Base-by-base conservation (phyloP, 1,140 invertebrate genomes). In the Lepidotrigona ventralis region DNA sequence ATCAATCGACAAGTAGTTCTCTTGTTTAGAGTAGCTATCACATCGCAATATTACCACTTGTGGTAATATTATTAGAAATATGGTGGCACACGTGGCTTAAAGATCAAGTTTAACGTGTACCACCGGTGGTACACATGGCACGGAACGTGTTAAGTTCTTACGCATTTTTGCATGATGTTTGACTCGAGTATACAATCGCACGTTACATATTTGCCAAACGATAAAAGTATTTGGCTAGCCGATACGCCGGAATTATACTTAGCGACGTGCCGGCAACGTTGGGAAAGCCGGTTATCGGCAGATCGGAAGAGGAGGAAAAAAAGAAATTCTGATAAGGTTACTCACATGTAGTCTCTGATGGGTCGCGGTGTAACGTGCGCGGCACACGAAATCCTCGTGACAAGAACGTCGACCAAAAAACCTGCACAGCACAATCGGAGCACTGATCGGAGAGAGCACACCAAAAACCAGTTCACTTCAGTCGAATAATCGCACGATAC, bases 391-490 rank as follows among this genome's bases (percentile, higher is more conserved):
- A 88, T 88, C 87, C 87, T 88, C 63, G 76, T 60, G 29, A 46
- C 39, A 46, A 56, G 51, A 82, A 70, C 82, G 53, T 26, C 58
- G 70, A 33, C 56, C 2, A 58, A 74, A 8, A 75, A 84, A 82
- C 78, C 26, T 17, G 58, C 70, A 80, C 84, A 46, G 39, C 39
- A 79, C 86, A 87, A 83, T 85, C 79, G 60, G n/a, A 76, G 60
- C 87, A 88, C 87, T 87, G 75, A 86, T 86, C 81, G 73, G 26
- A 64, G 26, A 64, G 26, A 84, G 81, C 77, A 84, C 83, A 84
- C n/a, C 33, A 73, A 60, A 60, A 84, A 84, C 77, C 76, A 73
- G 83, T 84, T 82, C 87, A 87, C 87, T 79, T 58, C 63, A 29
- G 58, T 33, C 60, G 53, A 60, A 58, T 58, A 68, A 69, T 86